Conservation (phyloP, 1,140 invertebrate species). For the Diabrotica virgifera region DNA sequence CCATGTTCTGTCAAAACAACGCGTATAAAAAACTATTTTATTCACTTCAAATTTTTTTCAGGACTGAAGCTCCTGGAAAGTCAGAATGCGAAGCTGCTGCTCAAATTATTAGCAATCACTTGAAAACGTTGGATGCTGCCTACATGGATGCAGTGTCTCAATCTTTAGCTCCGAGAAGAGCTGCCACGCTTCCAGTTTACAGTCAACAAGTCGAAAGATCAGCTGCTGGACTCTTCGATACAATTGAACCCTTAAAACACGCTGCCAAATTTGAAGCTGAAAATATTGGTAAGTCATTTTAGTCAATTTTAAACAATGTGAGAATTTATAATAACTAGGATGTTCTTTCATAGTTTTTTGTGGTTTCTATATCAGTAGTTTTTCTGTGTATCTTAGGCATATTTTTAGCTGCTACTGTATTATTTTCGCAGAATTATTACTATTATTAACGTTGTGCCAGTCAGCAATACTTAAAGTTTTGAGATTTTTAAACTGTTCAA, state of each 20-base stretch:
- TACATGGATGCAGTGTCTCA: constrained; percentile 85
- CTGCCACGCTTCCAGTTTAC: constrained; percentile 72
- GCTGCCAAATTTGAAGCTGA: constrained; percentile 91
- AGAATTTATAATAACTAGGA: background rate
- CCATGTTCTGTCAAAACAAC: background rate
- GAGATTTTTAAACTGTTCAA: no score
- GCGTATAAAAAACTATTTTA: background rate
- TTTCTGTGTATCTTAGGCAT: background rate
- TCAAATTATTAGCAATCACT: constrained; percentile 70
- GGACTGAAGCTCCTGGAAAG: constrained; percentile 93
- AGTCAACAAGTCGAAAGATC: constrained; percentile 51
- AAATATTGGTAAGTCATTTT: constrained; percentile 61
- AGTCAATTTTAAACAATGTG: no score
- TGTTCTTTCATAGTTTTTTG: background rate
- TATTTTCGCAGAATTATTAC: no score
- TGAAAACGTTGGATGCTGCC: constrained; percentile 82
- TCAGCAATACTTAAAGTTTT: no score
- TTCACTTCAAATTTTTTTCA: constrained; percentile 41
- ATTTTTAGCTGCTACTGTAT: no score
- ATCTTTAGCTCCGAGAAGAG: constrained; percentile 66
- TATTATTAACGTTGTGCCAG: no score
- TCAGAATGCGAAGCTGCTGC: constrained; percentile 87
- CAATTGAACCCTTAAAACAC: constrained; percentile 74
- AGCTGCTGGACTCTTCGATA: constrained; percentile 72
- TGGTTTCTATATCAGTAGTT: background rate